Percentiles rank a stretch among this genome's conserved stretches.
These are phyloP conservation scores for Suricata suricatta DNA, from an alignment of 2,113 vertebrate genomes.

Conservation along the genomic window DNA sequence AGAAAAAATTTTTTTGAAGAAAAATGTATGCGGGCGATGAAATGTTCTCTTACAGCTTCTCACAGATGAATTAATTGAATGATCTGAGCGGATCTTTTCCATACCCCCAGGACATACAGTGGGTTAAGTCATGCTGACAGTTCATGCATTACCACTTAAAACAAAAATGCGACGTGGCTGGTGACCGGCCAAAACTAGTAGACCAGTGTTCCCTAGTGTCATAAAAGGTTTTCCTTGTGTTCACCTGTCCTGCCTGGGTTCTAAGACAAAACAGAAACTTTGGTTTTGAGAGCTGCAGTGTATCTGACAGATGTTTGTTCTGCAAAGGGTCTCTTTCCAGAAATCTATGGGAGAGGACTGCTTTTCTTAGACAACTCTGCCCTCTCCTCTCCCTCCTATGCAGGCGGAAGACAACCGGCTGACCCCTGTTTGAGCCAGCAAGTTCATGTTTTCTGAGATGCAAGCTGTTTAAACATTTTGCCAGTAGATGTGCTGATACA, in stretches of 20 bases:
- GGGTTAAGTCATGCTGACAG: neutral
- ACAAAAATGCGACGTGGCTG: neutral
- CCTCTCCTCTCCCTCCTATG: neutral
- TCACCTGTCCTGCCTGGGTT: neutral
- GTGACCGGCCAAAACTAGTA: neutral
- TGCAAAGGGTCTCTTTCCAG: neutral
- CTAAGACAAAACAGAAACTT: neutral
- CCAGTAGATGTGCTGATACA: neutral
- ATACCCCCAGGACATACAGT: neutral
- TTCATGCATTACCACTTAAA: neutral
- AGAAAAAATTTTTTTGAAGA: neutral
- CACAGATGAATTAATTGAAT: neutral
- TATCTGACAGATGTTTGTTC: neutral
- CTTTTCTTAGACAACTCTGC: neutral
- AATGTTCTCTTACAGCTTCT: neutral
- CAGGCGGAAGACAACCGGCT: neutral
- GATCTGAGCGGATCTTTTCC: neutral
- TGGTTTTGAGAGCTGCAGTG: neutral
- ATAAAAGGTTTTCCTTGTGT: neutral
- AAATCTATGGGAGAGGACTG: neutral
- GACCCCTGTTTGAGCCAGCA: neutral
- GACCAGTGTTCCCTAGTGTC: neutral
- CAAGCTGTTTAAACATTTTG: neutral
- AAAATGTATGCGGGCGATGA: neutral
- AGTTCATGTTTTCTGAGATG: neutral